Conservation (phyloP, 1,140 invertebrate genomes). For the Trigoniulus corallinus region DNA sequence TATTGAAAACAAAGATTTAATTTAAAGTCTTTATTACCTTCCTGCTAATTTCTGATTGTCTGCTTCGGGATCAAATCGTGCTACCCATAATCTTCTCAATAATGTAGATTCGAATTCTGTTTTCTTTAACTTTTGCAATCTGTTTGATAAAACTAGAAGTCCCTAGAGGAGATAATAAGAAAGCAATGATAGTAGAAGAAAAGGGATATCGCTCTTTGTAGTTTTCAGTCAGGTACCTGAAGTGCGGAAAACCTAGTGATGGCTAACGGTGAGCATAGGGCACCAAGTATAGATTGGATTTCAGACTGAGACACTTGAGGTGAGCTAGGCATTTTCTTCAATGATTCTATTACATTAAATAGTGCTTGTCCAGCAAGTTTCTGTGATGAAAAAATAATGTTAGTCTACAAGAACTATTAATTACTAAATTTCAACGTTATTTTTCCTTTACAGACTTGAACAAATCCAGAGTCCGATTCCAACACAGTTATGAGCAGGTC, state of each 20-base stretch:
- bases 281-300: background rate
- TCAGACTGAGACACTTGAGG: background rate
- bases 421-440: too few relatives aligned
- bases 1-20: background rate
- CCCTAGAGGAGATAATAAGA: background rate
- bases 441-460: background rate
- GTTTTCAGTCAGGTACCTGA: background rate
- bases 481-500: conserved; percentile 52
- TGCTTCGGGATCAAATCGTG: conserved; percentile 43
- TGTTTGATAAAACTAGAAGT: background rate
- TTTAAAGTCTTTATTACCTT: conserved; percentile 16
- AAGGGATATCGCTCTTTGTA: too few relatives aligned
- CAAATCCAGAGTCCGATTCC: background rate
- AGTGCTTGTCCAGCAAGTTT: background rate
- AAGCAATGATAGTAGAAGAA: background rate
- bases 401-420: too few relatives aligned
- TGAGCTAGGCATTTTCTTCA: background rate
- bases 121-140: conserved; percentile 33
- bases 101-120: conserved; percentile 40
- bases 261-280: background rate
- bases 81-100: conserved; percentile 54
- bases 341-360: background rate
- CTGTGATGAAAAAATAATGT: too few relatives aligned
- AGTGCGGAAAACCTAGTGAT: background rate
- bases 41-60: conserved; percentile 20